Percentiles rank a stretch among this genome's conserved stretches.
Evolutionary conservation across 2,888 invertebrate genomes (phyloP).

Genomic region (Marasmarcha lunaedactyla): DNA sequence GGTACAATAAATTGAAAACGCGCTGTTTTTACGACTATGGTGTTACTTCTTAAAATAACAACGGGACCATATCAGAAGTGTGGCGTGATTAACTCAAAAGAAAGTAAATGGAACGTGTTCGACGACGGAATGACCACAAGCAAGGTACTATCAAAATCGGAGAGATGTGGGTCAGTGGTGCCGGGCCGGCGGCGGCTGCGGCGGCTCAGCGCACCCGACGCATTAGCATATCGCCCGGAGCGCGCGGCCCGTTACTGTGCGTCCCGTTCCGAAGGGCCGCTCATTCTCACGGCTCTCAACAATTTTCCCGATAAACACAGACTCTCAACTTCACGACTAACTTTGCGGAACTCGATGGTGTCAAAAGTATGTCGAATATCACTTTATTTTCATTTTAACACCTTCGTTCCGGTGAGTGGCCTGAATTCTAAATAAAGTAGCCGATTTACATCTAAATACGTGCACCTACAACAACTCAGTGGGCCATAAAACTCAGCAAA

Average conservation of each 20-base stretch:
- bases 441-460: too few species aligned
- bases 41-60: too few species aligned
- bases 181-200: slow-evolving; percentile 16
- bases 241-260: slow-evolving; percentile 50
- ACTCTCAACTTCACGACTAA: slow-evolving; percentile 1
- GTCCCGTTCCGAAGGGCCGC: slow-evolving; percentile 45
- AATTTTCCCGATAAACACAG: slow-evolving; percentile 24
- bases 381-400: neutral
- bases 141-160: slow-evolving; percentile 47
- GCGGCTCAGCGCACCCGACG: slow-evolving; percentile 21
- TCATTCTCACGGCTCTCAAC: slow-evolving; percentile 42
- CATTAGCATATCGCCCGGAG: slow-evolving; percentile 59
- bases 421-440: too few species aligned
- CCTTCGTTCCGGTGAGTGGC: neutral
- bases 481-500: too few species aligned
- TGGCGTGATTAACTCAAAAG: slow-evolving; percentile 35
- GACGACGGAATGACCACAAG: slow-evolving; percentile 51
- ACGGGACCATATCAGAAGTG: too few species aligned
- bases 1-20: too few species aligned
- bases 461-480: too few species aligned
- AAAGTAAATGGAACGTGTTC: slow-evolving; percentile 63
- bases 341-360: neutral
- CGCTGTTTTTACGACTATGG: too few species aligned
- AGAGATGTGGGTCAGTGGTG: slow-evolving; percentile 65
- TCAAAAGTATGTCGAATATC: neutral